phyloP scores from a whole-genome alignment of 2,797 vertebrate genomes.

The Gobio occitaniae region DNA sequence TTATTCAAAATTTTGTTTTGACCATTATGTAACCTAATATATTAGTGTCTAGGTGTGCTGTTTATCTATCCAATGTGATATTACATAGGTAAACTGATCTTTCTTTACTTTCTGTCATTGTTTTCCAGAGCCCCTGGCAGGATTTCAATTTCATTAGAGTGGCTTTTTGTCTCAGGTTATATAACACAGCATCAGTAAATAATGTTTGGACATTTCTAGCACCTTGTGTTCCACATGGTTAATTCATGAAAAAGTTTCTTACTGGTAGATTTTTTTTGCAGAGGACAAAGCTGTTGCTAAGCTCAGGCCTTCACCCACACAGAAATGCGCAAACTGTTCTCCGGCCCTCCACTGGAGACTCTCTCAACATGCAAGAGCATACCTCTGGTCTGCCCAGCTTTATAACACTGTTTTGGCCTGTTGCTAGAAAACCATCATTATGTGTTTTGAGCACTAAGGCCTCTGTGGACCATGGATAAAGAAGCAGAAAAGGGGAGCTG shows the following conservation, averaged over 20 bases:
- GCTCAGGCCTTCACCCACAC: constrained; percentile 79
- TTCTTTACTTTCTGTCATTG: constrained; percentile 22
- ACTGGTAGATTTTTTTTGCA: constrained; percentile 80
- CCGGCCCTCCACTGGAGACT: constrained; percentile 77
- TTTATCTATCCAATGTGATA: not conserved
- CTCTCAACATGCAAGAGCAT: constrained; percentile 76
- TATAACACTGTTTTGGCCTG: constrained; percentile 68
- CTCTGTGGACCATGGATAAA: constrained; percentile 55
- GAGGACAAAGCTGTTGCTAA: constrained; percentile 97
- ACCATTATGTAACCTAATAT: not conserved
- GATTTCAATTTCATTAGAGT: constrained; percentile 63
- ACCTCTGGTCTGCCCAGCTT: constrained; percentile 54
- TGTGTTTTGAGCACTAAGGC: constrained; percentile 51
- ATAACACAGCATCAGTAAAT: constrained; percentile 80
- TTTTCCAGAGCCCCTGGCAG: constrained; percentile 57
- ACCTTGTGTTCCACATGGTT: constrained; percentile 77
- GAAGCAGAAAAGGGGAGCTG: constrained; percentile 43
- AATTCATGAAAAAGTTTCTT: constrained; percentile 81
- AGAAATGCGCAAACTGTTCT: constrained; percentile 87
- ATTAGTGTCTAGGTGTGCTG: not conserved
- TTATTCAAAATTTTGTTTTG: not conserved
- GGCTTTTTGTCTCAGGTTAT: constrained; percentile 70
- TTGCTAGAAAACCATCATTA: constrained; percentile 59
- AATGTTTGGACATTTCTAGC: constrained; percentile 75
- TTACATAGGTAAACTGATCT: not conserved